Evolutionary conservation across 2,797 vertebrate genomes (phyloP), one percentile per base, ranked within the genome.

Genomic region (Hyperoplus lanceolatus): DNA sequence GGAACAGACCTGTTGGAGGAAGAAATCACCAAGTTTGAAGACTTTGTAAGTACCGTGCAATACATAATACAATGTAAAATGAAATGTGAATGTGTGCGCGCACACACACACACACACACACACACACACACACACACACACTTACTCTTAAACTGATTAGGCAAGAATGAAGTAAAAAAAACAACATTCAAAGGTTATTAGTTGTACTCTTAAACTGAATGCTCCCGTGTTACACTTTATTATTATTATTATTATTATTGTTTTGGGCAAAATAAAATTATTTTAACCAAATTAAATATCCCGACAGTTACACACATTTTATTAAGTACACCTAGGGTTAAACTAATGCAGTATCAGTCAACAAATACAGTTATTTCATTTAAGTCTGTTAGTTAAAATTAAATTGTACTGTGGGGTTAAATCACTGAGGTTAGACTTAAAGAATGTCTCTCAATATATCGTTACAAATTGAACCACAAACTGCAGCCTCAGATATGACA

Each of bases 11-110:
- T 97, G 77, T 90, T 99, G 85, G 98, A 99, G 79, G 98, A 99
- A 85, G 97, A 99, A 92, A 97, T 99, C 95, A 97, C 96, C 90
- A 97, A 97, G 84, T 99, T 97, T n/a, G 97, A 99, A 86, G 97
- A 99, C 79, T 97, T 93, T 0, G 98, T 99, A 87, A 98, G 98
- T 96, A 51, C 51, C 14, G 9, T 11, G 4, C 39, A 18, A 15
- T 12, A 36, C 60, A 46, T 4, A n/a, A 1, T 16, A 2, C 15
- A 15, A 16, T 16, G 15, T 16, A 9, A 5, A 8, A 16, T 7
- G 7, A 12, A 39, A 57, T 2, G 9, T 42, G 29, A 21, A 21
- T 29, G 29, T 29, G 29, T 15, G n/a, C n/a, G n/a, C n/a, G n/a
- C 11, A 49, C 12, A 51, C 16, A 51, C 12, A 29, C 18, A 38